Evolutionary conservation across 2,888 invertebrate genomes (phyloP).

Genomic region (Idaea straminata): DNA sequence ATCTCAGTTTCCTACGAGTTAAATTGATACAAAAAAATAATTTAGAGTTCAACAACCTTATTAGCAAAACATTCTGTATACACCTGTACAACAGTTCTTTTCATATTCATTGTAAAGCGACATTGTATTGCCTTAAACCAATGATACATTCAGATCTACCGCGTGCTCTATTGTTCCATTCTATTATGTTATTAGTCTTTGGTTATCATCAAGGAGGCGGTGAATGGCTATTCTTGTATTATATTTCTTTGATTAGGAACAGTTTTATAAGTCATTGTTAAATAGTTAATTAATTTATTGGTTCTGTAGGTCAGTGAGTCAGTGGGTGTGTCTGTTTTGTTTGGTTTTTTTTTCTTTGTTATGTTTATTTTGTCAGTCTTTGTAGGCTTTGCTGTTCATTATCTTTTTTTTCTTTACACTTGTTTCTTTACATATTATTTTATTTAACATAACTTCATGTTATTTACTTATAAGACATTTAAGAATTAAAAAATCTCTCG

Average conservation of each 20-base stretch:
- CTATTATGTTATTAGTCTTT: slow-evolving; percentile 53
- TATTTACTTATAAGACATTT: not conserved
- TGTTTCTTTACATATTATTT: not conserved
- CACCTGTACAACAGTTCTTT: slow-evolving; percentile 58
- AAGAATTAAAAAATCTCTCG: too few relatives aligned
- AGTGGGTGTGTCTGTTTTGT: slow-evolving; percentile 52
- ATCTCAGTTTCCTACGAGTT: too few relatives aligned
- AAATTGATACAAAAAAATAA: slow-evolving; percentile 7
- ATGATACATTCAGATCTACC: slow-evolving; percentile 53
- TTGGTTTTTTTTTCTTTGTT: slow-evolving; percentile 27
- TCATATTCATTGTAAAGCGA: slow-evolving; percentile 55
- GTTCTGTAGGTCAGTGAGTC: slow-evolving; percentile 58
- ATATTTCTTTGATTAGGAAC: slow-evolving; percentile 34
- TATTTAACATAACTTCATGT: not conserved
- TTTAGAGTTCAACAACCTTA: slow-evolving; percentile 55
- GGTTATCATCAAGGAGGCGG: slow-evolving; percentile 55
- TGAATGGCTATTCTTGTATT: slow-evolving; percentile 19
- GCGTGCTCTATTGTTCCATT: slow-evolving; percentile 46
- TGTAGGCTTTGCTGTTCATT: not conserved
- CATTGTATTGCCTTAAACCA: slow-evolving; percentile 59
- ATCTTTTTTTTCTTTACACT: not conserved
- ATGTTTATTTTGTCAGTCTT: not conserved
- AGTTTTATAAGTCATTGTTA: slow-evolving; percentile 60
- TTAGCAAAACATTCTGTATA: slow-evolving; percentile 50
- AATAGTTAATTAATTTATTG: slow-evolving; percentile 66